Evolutionary conservation across 2,113 vertebrate species (phyloP).

Genomic region (Sphaerodactylus townsendi): DNA sequence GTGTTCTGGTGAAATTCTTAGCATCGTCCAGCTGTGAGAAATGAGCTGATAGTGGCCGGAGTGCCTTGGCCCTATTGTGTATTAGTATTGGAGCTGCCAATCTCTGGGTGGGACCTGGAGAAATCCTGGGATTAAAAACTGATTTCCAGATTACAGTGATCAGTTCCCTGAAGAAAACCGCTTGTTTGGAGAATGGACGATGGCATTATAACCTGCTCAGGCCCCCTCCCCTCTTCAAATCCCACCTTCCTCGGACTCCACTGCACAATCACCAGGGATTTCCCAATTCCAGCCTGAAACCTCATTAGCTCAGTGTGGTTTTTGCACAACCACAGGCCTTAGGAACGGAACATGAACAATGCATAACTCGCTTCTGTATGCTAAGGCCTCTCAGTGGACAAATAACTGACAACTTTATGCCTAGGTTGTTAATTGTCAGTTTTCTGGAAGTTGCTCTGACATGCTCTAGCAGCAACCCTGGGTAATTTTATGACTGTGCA

Average conservation of each 20-base stretch:
- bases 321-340: background rate
- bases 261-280: no score
- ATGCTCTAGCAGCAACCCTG: background rate
- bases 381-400: background rate
- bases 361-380: background rate
- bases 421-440: background rate
- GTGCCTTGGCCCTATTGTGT: background rate
- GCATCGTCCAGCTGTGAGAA: background rate
- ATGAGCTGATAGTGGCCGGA: background rate
- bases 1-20: background rate
- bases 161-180: no score
- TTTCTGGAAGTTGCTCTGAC: slow-evolving; percentile 16
- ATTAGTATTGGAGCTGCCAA: background rate
- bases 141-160: no score
- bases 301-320: background rate
- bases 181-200: no score
- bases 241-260: no score
- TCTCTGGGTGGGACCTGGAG: no score
- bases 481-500: background rate
- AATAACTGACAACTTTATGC: background rate
- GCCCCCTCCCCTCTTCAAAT: no score
- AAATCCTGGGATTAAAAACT: no score
- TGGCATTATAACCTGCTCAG: no score
- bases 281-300: no score
- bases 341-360: background rate